A percentile compares a stretch with the other conserved stretches of the same genome.
Evolutionary conservation across 2,113 vertebrate species (phyloP).

Genomic region (Pica pica): DNA sequence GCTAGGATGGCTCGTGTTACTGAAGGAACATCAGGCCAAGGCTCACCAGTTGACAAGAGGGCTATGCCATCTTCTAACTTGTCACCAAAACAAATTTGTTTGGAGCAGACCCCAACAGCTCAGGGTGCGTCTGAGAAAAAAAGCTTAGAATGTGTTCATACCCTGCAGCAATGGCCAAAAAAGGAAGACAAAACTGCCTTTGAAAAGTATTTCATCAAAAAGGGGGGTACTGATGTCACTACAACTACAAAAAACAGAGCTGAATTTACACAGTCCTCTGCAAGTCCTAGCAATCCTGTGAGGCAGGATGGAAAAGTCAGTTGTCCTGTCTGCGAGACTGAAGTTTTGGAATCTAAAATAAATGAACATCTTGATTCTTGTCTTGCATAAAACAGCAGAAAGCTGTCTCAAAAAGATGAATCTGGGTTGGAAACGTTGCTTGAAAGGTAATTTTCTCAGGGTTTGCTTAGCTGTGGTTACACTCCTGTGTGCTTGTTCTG

Average conservation of each 20-base stretch:
- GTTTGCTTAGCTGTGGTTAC: not conserved
- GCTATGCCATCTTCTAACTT: not conserved
- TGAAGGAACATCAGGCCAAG: not conserved
- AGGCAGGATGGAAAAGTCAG: slow-evolving; percentile 60
- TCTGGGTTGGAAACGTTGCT: not conserved
- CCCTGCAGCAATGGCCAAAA: slow-evolving; percentile 30
- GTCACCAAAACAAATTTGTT: not conserved
- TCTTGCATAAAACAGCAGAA: slow-evolving; percentile 55
- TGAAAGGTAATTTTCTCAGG: not conserved
- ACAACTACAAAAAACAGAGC: not conserved
- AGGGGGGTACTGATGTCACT: not conserved
- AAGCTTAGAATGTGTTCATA: not conserved
- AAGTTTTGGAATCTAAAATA: slow-evolving; percentile 79
- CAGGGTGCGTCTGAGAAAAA: not conserved
- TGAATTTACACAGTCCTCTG: not conserved
- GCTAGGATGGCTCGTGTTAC: slow-evolving; percentile 36
- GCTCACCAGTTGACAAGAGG: not conserved
- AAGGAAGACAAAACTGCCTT: slow-evolving; percentile 44
- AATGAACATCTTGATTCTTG: slow-evolving; percentile 90
- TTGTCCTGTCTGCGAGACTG: slow-evolving; percentile 84
- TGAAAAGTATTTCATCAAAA: slow-evolving; percentile 59
- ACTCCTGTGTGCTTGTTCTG: not conserved
- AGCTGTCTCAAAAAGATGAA: not conserved
- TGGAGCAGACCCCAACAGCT: not conserved
- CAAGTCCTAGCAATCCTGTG: not conserved